These are phyloP conservation scores for Staurois parvus DNA, from an alignment of 2,797 vertebrate genomes.

Conservation along the genomic window DNA sequence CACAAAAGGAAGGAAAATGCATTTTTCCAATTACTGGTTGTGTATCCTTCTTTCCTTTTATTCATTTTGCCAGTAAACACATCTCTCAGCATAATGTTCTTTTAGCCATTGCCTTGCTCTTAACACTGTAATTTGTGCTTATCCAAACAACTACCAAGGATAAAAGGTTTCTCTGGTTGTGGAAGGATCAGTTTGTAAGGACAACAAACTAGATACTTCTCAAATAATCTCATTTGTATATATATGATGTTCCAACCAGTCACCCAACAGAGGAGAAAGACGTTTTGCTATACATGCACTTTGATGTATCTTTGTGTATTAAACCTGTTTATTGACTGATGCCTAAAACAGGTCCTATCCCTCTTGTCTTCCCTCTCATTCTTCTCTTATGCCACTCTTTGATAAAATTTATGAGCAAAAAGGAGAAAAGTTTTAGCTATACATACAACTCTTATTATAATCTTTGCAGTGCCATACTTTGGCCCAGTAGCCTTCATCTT, in stretches of 20 bases:
- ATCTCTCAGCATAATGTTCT: slow-evolving; percentile 5
- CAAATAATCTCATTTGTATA: not conserved
- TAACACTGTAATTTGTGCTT: slow-evolving; percentile 3
- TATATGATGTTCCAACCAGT: not conserved
- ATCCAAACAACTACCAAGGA: slow-evolving; percentile 23
- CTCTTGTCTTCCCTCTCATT: too few species aligned
- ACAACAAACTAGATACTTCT: slow-evolving; percentile 21
- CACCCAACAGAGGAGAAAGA: too few species aligned
- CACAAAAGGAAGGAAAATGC: slow-evolving; percentile 18
- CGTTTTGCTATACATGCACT: too few species aligned
- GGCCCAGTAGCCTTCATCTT: too few species aligned
- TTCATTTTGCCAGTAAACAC: slow-evolving; percentile 15
- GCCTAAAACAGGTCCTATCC: too few species aligned
- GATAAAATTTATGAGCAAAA: too few species aligned
- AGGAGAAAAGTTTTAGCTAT: too few species aligned
- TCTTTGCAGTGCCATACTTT: too few species aligned
- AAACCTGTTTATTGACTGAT: too few species aligned
- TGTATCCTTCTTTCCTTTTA: not conserved
- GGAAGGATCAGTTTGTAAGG: slow-evolving; percentile 14
- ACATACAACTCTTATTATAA: too few species aligned
- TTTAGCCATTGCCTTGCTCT: slow-evolving; percentile 17
- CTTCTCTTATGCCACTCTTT: too few species aligned
- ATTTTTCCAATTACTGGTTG: not conserved
- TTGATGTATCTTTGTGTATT: too few species aligned
- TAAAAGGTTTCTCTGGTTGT: slow-evolving; percentile 12